Evolutionary conservation across 2,797 vertebrate genomes (phyloP).

Genomic region (Hydrophis major): DNA sequence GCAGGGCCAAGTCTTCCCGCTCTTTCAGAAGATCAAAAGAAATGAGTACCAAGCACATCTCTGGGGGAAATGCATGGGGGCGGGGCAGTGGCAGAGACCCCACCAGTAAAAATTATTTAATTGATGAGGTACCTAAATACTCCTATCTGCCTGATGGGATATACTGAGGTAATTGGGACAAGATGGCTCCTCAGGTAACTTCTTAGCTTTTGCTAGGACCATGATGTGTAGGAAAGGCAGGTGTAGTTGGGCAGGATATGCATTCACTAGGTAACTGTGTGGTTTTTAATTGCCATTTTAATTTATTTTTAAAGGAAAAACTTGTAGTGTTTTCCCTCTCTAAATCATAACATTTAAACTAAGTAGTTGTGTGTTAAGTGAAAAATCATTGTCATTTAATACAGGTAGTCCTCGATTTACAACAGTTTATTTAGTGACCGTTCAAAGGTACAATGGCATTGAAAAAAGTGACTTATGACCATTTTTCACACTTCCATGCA

Average conservation of each 20-base stretch:
- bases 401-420: background rate
- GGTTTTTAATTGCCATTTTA: background rate
- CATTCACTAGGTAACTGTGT: background rate
- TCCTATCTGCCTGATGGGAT: background rate
- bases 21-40: background rate
- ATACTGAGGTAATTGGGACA: background rate
- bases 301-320: background rate
- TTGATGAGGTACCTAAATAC: background rate
- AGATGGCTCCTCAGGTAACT: background rate
- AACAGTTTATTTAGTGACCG: background rate
- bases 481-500: background rate
- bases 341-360: background rate
- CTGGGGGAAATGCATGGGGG: background rate
- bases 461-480: background rate
- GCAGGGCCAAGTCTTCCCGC: background rate
- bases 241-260: background rate
- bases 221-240: background rate
- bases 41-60: background rate
- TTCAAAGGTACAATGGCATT: too few relatives aligned
- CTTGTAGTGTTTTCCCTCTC: background rate
- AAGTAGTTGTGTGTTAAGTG: background rate
- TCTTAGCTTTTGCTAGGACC: background rate
- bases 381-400: background rate
- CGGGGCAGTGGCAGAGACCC: background rate
- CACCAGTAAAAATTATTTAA: background rate